Evolutionary conservation across 1,140 invertebrate genomes (phyloP).

Genomic region (Mactra quadrangularis): DNA sequence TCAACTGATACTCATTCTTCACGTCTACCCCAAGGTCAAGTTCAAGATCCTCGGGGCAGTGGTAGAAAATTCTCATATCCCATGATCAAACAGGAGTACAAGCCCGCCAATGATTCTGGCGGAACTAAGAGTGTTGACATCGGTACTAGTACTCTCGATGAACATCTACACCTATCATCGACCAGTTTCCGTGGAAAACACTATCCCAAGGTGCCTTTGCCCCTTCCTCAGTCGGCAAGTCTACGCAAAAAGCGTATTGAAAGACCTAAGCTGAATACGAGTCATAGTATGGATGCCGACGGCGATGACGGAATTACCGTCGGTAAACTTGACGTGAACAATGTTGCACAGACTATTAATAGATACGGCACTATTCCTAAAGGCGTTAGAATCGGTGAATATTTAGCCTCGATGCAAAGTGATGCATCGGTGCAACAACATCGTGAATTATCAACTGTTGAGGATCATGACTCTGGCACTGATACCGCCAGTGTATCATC

Average conservation of each 20-base stretch:
- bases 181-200: constrained; percentile 66
- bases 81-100: constrained; percentile 58
- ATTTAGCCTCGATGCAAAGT: constrained; percentile 92
- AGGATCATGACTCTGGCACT: constrained; percentile 78
- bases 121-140: constrained; percentile 65
- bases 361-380: constrained; percentile 98
- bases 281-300: constrained; percentile 65
- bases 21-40: constrained; percentile 19
- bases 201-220: constrained; percentile 78
- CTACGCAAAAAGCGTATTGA: constrained; percentile 70
- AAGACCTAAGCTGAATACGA: constrained; percentile 51
- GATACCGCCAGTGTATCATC: constrained; percentile 79
- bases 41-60: constrained; percentile 67
- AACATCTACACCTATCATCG: constrained; percentile 59
- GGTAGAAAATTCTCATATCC: constrained; percentile 66
- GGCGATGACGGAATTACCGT: constrained; percentile 66
- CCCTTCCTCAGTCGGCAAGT: constrained; percentile 73
- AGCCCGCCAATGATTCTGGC: constrained; percentile 47
- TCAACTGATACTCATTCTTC: constrained; percentile 56
- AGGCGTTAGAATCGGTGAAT: constrained; percentile 96
- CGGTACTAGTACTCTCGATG: constrained; percentile 66
- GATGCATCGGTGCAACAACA: constrained; percentile 68
- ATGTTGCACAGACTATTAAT: constrained; percentile 97
- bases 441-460: constrained; percentile 67
- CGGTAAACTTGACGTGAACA: constrained; percentile 94